Percentiles rank a stretch among this genome's conserved stretches.
These are phyloP conservation scores for Orthonychiurus folsomi DNA, from an alignment of 2,888 invertebrate genomes.

Conservation along the genomic window DNA sequence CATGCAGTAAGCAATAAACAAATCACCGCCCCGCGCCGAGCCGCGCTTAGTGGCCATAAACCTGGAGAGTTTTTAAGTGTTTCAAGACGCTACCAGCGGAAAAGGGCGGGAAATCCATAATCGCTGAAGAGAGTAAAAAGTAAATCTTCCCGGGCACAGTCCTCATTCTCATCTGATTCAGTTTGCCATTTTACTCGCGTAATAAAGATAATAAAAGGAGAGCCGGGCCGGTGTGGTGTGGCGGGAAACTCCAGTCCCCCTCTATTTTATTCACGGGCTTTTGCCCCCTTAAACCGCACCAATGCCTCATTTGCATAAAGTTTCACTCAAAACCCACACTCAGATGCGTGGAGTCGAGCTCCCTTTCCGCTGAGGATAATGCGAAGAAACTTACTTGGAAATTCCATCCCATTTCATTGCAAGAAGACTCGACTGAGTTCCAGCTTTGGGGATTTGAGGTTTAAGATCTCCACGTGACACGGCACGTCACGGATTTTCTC, in stretches of 20 bases:
- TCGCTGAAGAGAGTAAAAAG: not conserved
- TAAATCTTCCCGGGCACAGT: not conserved
- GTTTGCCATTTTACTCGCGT: slow-evolving; percentile 1
- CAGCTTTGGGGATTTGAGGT: too few species aligned
- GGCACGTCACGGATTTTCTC: too few species aligned
- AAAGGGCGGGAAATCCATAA: not conserved
- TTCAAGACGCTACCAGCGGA: not conserved
- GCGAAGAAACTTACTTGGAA: too few species aligned
- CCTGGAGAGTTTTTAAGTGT: not conserved
- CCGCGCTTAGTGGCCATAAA: not conserved
- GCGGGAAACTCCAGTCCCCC: not conserved
- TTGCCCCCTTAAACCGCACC: not conserved
- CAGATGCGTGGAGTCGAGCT: too few species aligned
- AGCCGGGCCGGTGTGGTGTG: not conserved
- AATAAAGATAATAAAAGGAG: not conserved
- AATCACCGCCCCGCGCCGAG: too few species aligned
- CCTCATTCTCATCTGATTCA: not conserved
- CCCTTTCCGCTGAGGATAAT: too few species aligned
- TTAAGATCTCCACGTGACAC: too few species aligned
- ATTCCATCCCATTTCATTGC: too few species aligned
- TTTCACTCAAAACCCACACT: not conserved
- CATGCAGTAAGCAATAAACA: too few species aligned
- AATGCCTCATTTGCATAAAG: not conserved
- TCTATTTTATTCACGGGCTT: not conserved
- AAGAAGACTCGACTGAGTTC: too few species aligned